Evolutionary conservation across 2,888 invertebrate genomes (phyloP).

Genomic region (Pediacus dermestoides): DNA sequence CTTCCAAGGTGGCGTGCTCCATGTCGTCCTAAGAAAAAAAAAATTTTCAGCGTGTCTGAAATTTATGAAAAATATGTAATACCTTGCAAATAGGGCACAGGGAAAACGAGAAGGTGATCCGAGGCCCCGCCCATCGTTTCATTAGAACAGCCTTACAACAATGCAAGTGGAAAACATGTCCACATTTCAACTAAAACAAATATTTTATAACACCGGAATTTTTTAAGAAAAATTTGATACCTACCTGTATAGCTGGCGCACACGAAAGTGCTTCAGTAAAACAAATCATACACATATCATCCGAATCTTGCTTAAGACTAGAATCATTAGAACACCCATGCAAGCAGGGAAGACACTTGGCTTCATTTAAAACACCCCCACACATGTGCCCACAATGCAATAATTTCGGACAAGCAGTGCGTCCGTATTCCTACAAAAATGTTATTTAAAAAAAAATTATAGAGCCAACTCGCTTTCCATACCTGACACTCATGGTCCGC

Average conservation of each 20-base stretch:
- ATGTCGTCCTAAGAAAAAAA: conserved; percentile 63
- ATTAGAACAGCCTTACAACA: conserved; percentile 82
- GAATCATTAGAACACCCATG: conserved; percentile 66
- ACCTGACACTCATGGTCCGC: conserved; percentile 92
- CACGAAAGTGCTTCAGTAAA: conserved; percentile 95
- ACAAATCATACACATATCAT: conserved; percentile 99
- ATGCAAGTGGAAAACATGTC: conserved; percentile 93
- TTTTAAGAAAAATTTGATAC: background rate
- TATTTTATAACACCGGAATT: conserved; percentile 7
- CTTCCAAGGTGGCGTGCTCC: conserved; percentile 74
- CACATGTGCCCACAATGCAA: conserved; percentile 89
- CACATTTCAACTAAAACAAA: conserved; percentile 72
- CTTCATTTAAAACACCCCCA: conserved; percentile 87
- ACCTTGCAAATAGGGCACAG: conserved; percentile 96
- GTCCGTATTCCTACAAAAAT: conserved; percentile 64
- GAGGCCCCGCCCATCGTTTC: conserved; percentile 90
- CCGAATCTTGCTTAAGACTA: conserved; percentile 85
- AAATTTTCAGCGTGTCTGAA: too few species aligned
- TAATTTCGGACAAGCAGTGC: conserved; percentile 77
- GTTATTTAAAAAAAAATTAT: conserved; percentile 4
- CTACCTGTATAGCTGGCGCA: conserved; percentile 87
- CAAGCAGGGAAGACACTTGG: conserved; percentile 83
- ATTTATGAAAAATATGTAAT: too few species aligned
- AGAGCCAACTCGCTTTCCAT: conserved; percentile 22
- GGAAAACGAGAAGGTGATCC: conserved; percentile 94